These are phyloP conservation scores for Tetramorium alpestre DNA, from an alignment of 1,140 invertebrate species.

Conservation along the genomic window DNA sequence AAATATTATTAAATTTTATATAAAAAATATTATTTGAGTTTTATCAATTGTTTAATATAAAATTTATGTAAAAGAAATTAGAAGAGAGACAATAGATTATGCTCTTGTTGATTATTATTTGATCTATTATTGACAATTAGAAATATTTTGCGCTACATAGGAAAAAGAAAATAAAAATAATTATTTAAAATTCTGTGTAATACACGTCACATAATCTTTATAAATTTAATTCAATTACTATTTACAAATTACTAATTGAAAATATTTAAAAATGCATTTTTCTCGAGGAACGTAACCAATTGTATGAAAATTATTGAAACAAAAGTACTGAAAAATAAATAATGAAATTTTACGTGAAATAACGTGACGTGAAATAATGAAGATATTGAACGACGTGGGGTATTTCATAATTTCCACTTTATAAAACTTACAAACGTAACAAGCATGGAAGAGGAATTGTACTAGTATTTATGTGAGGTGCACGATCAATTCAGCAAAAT, in stretches of 20 bases:
- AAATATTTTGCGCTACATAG: background rate
- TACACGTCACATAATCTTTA: background rate
- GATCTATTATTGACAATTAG: background rate
- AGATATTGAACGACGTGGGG: constrained; percentile 23
- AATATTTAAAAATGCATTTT: background rate
- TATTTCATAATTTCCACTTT: constrained; percentile 50
- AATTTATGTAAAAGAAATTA: background rate
- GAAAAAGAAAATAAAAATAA: background rate
- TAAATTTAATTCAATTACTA: constrained; percentile 10
- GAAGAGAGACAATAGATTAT: background rate
- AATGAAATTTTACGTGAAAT: constrained; percentile 42
- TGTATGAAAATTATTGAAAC: background rate
- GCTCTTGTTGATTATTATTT: background rate
- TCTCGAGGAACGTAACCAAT: background rate
- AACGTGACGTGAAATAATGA: background rate
- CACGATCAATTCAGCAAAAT: constrained; percentile 35
- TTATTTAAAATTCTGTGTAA: background rate
- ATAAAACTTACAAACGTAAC: background rate
- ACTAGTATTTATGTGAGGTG: background rate
- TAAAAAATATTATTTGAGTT: background rate
- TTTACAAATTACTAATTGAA: background rate
- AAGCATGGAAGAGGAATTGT: background rate
- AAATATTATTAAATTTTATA: too few species aligned
- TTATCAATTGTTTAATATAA: background rate
- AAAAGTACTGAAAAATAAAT: background rate